Evolutionary conservation across 2,888 invertebrate species (phyloP), one percentile per base, ranked within the genome.

Genomic region (Meandrusa payeni): DNA sequence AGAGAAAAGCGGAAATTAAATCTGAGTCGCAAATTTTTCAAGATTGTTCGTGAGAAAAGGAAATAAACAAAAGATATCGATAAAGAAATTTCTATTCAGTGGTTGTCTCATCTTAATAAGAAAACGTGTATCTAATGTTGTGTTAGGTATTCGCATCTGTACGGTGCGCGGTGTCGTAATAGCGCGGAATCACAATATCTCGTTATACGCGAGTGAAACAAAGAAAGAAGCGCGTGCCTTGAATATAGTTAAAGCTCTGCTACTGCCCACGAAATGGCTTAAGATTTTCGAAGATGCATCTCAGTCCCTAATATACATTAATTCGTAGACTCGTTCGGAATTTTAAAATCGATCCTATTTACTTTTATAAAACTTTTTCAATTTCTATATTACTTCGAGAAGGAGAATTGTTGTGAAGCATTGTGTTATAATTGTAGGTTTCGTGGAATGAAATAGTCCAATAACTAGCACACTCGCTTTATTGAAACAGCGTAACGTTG

Each of bases 121-220:
- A 82, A 81, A 80, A 82, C 79, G 80, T 79, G 79, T 81, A 75
- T 74, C 69, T 79, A 80, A 80, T 73, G 72, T 68, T 71, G 71
- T 75, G 79, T 79, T 79, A 79, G 80, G 78, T 85, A 82, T 83
- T 82, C 81, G 76, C 75, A 75, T 78, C 74, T 73, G 63, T 72
- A n/a, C 70, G 78, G 71, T 75, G 77, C 76, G 76, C 73, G 76
- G 77, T 73, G 71, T 75, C 69, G 76, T 83, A 82, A 83, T 83
- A 69, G 78, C 62, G 62, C 57, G 66, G 77, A 83, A 83, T 85
- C 86, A 82, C 79, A 85, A 85, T 85, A 85, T 82, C 82, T 82
- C 80, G 83, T 85, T 83, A 82, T 80, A 81, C 73, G 71, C 74
- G 74, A 67, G 62, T 66, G 73, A 82, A 82, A 82, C 83, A 85